These are phyloP conservation scores for Ecliptopera silaceata DNA, from an alignment of 2,888 invertebrate genomes.

Conservation along the genomic window DNA sequence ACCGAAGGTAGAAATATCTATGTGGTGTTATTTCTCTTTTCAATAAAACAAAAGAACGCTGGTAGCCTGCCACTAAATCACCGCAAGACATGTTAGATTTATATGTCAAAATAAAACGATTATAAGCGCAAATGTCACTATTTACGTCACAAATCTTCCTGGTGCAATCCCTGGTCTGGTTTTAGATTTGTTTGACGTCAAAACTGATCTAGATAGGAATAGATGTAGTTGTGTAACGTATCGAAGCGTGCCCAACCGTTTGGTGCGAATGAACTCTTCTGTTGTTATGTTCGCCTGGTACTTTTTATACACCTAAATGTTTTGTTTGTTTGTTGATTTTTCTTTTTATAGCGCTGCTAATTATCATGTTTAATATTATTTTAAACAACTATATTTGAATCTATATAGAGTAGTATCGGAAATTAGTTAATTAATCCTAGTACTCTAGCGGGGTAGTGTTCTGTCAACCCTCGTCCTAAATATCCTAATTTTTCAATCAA, in stretches of 20 bases:
- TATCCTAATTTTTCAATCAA: no score
- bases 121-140: constrained; percentile 54
- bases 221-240: constrained; percentile 36
- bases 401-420: no score
- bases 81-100: constrained; percentile 20
- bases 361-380: no score
- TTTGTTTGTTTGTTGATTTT: not conserved
- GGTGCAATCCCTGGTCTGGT: constrained; percentile 54
- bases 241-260: constrained; percentile 11
- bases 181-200: constrained; percentile 59
- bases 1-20: no score
- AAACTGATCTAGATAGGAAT: constrained; percentile 56
- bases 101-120: constrained; percentile 34
- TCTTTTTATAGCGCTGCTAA: no score
- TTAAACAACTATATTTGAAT: no score
- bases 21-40: no score
- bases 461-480: no score
- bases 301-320: not conserved
- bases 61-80: constrained; percentile 1
- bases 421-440: no score
- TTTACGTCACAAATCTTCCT: constrained; percentile 61
- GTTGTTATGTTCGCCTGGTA: constrained; percentile 15
- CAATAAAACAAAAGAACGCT: not conserved
- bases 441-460: no score
- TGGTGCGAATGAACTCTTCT: constrained; percentile 13